A percentile compares a stretch with the other conserved stretches of the same genome.
phyloP scores from a whole-genome alignment of 2,888 invertebrate genomes.

The Noctua pronuba region DNA sequence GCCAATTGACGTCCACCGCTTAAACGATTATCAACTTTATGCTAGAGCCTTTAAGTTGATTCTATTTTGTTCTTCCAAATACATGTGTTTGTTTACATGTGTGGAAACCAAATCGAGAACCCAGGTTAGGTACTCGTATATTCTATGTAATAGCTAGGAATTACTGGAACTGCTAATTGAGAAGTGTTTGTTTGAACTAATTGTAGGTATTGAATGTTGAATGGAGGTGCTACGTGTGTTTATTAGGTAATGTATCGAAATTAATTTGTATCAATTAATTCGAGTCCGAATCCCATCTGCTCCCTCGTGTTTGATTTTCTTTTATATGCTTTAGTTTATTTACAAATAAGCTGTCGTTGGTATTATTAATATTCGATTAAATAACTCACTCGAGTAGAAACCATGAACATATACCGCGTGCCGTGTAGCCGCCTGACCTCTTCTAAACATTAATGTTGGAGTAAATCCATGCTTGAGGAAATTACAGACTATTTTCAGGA shows the following conservation, averaged over 20 bases:
- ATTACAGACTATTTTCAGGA: background rate
- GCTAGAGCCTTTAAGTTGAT: background rate
- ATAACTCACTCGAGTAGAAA: too few species aligned
- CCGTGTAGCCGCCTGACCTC: too few species aligned
- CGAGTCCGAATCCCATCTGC: background rate
- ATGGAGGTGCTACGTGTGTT: background rate
- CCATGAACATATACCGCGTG: too few species aligned
- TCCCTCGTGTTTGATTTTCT: background rate
- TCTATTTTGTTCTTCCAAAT: background rate
- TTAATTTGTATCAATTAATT: background rate
- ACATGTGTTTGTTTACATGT: background rate
- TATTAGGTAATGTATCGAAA: slow-evolving; percentile 4
- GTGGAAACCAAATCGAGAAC: background rate
- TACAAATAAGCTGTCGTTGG: background rate
- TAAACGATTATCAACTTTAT: background rate
- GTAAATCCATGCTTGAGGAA: background rate
- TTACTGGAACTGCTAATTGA: slow-evolving; percentile 40
- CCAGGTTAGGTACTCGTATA: background rate
- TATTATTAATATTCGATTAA: background rate
- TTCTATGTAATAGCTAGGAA: background rate
- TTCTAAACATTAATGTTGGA: background rate
- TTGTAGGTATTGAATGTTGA: slow-evolving; percentile 1
- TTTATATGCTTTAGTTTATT: background rate
- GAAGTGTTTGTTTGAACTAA: slow-evolving; percentile 20
- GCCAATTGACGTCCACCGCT: background rate